phyloP scores from a whole-genome alignment of 2,888 invertebrate species.

The Drosophila paracracens region DNA sequence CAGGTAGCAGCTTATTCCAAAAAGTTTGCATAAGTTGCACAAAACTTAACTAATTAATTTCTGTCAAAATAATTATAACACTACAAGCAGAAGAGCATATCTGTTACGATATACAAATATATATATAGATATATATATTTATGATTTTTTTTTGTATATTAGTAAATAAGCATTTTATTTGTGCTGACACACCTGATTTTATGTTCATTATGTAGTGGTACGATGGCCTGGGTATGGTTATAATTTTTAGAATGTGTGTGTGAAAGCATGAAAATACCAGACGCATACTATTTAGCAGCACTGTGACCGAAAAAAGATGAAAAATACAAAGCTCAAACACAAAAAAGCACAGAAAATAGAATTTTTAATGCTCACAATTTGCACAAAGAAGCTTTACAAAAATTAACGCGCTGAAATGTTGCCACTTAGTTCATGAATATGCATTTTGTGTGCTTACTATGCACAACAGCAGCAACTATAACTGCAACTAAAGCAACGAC shows the following conservation, averaged over 20 bases:
- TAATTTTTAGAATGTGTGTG: conserved; percentile 5
- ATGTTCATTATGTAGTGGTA: neutral
- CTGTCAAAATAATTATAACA: conserved; percentile 1
- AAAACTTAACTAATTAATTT: conserved; percentile 6
- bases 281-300: conserved; percentile 11
- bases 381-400: conserved; percentile 65
- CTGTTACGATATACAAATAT: neutral
- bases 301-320: neutral
- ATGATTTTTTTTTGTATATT: neutral
- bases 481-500: conserved; percentile 19
- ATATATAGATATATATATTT: neutral
- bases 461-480: conserved; percentile 34
- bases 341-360: conserved; percentile 17
- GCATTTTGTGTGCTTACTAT: conserved; percentile 56
- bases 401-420: conserved; percentile 54
- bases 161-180: neutral
- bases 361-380: conserved; percentile 56
- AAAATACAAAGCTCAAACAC: neutral
- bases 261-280: neutral
- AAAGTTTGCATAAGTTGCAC: conserved; percentile 1
- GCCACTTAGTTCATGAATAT: conserved; percentile 70
- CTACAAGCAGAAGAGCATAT: neutral
- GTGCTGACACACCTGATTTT: neutral
- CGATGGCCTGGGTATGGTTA: neutral
- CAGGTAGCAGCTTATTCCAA: neutral